Evolutionary conservation across 2,797 vertebrate genomes (phyloP), one percentile per base, ranked within the genome.

Genomic region (Pachyuromys duprasi): DNA sequence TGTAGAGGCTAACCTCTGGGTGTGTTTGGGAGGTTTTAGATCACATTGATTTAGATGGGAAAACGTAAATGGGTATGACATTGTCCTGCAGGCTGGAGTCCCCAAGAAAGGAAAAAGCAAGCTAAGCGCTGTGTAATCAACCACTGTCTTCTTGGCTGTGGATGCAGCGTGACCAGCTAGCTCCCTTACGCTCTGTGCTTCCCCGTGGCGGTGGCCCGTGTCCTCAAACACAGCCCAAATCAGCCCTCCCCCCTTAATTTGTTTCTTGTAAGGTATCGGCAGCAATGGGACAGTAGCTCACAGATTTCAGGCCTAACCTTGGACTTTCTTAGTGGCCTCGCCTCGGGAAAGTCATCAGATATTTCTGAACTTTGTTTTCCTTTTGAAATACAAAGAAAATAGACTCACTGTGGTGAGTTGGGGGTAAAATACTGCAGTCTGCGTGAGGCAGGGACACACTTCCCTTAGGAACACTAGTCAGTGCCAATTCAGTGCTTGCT

Each of bases 331-430:
- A 60, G 42, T 31, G 33, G n/a, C 17, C 33, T 0, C 1, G 31
- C 9, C 45, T 92, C 13, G 74, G 74, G 75, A 55, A 86, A 80
- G 33, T 81, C 65, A 90, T 12, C 31, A 8, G 63, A 65, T 8
- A 36, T 55, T 65, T 70, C 2, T 49, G n/a, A 92, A 81, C n/a
- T 49, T 49, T 49, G 8, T 11, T 49, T 49, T 49, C 8, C 49
- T 88, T 76, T 93, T 76, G n/a, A 24, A 90, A 91, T 76, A 79
- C 67, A 91, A 81, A 75, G 39, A 90, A 84, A 33, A 94, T 11
- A 31, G 49, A 89, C 60, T 39, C 83, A 67, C 53, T 72, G 88
- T 45, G 7, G 39, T 93, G 24, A 86, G 36, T 83, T 75, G 39
- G 74, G 83, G 36, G 33, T 88, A 72, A 92, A 81, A 81, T 79